Evolutionary conservation across 2,797 vertebrate species (phyloP).

Genomic region (Amazona finschi): DNA sequence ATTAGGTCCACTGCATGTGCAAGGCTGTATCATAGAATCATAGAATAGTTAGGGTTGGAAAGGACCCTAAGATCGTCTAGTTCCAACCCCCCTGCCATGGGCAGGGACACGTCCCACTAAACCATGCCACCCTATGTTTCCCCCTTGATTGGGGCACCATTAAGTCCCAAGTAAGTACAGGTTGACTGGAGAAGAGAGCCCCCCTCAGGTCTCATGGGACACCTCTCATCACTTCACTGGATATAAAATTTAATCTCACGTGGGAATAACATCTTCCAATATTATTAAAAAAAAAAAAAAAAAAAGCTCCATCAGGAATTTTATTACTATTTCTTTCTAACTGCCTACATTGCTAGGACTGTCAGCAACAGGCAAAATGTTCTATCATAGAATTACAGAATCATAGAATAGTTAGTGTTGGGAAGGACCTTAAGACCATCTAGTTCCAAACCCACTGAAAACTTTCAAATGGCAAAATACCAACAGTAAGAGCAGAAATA

Average conservation of each 20-base stretch:
- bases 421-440: neutral
- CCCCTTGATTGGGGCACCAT: neutral
- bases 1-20: neutral
- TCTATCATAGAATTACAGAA: neutral
- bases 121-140: neutral
- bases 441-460: neutral
- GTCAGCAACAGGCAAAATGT: neutral
- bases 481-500: neutral
- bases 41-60: no score
- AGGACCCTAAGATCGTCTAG: no score
- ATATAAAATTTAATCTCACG: neutral
- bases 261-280: neutral
- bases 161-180: neutral
- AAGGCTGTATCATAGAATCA: neutral
- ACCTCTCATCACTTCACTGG: neutral
- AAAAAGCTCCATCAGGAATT: neutral
- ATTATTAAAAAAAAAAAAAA: neutral
- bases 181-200: neutral
- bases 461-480: neutral
- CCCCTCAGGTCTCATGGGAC: neutral
- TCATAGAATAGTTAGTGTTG: neutral
- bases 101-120: no score
- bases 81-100: no score
- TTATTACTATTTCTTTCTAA: neutral
- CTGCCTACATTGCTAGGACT: neutral